Conservation (phyloP, 1,140 invertebrate genomes). For the Dysdera silvatica region DNA sequence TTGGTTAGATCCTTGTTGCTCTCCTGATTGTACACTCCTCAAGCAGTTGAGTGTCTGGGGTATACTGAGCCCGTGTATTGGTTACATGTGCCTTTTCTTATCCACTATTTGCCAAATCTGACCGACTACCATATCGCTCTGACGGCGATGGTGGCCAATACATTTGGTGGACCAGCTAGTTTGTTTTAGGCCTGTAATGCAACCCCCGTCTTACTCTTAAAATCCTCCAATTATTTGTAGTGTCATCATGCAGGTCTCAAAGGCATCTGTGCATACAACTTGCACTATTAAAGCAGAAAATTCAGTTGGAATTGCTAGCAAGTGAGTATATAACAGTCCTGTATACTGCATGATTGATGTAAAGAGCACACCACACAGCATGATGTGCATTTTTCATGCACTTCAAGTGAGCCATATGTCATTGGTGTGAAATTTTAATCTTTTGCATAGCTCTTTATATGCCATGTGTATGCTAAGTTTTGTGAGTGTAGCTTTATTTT, state of each 20-base stretch:
- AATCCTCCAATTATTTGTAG: neutral
- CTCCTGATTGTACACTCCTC: neutral
- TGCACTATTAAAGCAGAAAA: neutral
- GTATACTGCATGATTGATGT: too few species aligned
- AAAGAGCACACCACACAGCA: too few species aligned
- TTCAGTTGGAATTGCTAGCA: neutral
- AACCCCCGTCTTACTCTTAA: neutral
- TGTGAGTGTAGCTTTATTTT: too few species aligned
- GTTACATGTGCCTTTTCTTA: neutral
- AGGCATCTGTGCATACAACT: neutral
- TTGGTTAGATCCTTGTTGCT: neutral
- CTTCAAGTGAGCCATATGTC: neutral
- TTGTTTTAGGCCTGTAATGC: neutral
- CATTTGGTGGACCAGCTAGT: neutral
- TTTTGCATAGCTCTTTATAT: neutral
- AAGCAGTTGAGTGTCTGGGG: neutral
- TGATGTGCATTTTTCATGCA: neutral
- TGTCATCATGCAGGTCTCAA: neutral
- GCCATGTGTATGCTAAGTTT: too few species aligned
- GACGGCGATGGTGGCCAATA: neutral
- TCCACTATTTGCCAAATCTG: neutral
- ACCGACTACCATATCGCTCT: neutral
- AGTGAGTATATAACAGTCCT: neutral
- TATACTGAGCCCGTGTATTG: neutral
- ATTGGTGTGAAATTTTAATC: neutral